Conservation (phyloP, 2,888 invertebrate species). For the Cosmia trapezina region DNA sequence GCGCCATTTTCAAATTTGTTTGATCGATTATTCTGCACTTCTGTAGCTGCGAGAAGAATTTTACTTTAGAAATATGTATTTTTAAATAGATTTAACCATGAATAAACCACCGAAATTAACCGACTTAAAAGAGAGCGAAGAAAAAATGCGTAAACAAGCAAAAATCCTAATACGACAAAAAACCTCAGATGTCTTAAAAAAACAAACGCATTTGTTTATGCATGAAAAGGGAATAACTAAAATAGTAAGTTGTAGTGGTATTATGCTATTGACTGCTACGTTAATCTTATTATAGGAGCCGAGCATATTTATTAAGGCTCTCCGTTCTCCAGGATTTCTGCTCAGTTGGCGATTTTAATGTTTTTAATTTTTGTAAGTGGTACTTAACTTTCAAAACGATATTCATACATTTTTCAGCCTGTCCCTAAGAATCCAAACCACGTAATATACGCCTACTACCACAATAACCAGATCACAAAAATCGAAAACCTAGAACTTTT, state of each 20-base stretch:
- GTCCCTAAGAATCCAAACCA: slow-evolving; percentile 80
- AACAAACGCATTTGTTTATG: slow-evolving; percentile 89
- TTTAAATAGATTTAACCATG: slow-evolving; percentile 41
- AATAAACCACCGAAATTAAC: slow-evolving; percentile 50
- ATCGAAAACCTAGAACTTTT: slow-evolving; percentile 93
- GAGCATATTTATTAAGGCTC: no score
- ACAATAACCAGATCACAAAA: slow-evolving; percentile 94
- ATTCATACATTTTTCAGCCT: slow-evolving; percentile 79
- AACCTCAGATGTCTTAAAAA: slow-evolving; percentile 72
- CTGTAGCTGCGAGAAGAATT: slow-evolving; percentile 27
- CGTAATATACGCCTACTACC: slow-evolving; percentile 93
- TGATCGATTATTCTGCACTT: slow-evolving; percentile 68
- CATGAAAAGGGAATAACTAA: slow-evolving; percentile 90
- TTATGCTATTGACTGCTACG: neutral
- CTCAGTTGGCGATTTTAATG: neutral
- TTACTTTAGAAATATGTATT: slow-evolving; percentile 55
- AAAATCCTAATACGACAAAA: slow-evolving; percentile 80
- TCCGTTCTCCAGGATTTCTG: no score
- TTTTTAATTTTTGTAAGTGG: no score
- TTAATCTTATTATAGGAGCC: neutral
- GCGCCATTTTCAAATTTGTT: slow-evolving; percentile 77
- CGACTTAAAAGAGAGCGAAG: slow-evolving; percentile 76
- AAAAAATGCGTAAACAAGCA: slow-evolving; percentile 80
- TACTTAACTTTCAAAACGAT: neutral
- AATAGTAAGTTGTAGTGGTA: slow-evolving; percentile 86